Evolutionary conservation across 1,140 invertebrate genomes (phyloP), one percentile per base, ranked within the genome.

Genomic region (Tetragonula clypearis): DNA sequence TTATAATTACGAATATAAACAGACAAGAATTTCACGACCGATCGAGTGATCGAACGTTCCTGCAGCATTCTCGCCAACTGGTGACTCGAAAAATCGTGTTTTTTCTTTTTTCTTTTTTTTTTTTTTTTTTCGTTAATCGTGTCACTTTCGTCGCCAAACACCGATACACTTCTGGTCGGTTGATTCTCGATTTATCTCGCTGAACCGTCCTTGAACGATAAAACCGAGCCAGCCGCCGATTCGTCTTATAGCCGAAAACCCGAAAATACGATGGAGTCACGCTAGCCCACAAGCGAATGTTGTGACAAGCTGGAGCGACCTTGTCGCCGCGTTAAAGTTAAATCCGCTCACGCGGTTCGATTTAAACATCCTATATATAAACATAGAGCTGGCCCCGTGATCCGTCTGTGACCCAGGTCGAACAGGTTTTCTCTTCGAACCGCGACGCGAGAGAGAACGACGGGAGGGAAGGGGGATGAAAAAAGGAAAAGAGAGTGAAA

Each of bases 231-330:
- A 71, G 65, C n/a, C 17, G 76, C 56, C 69, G 84, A 68, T 74
- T 75, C 78, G 62, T 81, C 78, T 81, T 79, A 30, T 49, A 58
- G 53, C 60, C 68, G 77, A 84, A 80, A 76, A 49, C 77, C 84
- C 84, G 74, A 85, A 80, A 85, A 85, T 77, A 85, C 76, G 83
- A 75, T 65, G 60, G 72, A 82, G 79, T 77, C 85, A 77, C 80
- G 80, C 73, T 82, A 83, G 80, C 19, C 80, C 55, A 14, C 30
- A n/a, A 21, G 68, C 74, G 8, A 76, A 21, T 86, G 81, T 83
- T 86, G 80, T 83, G 85, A 86, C 81, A 86, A 86, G 72, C 85
- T 83, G 74, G 68, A 86, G 74, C 85, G 85, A 86, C 85, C 85
- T 86, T 86, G 81, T 65, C 56, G 60, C 58, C 26, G 65, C 65